These are phyloP conservation scores for Phasianus colchicus DNA, from an alignment of 2,113 vertebrate species.

Conservation along the genomic window DNA sequence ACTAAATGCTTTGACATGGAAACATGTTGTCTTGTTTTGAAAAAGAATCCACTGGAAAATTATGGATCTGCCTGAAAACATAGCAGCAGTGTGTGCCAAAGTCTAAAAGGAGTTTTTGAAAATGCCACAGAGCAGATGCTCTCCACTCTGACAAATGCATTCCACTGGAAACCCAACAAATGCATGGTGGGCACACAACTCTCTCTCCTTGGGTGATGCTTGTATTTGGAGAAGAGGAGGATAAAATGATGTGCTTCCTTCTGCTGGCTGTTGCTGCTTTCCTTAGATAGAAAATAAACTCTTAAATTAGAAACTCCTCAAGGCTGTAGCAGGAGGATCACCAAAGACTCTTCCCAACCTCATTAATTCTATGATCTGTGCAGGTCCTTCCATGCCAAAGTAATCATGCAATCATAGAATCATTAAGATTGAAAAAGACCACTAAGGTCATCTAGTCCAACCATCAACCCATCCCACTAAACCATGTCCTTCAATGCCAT, in stretches of 20 bases:
- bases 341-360: not conserved
- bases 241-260: not conserved
- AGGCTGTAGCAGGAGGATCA: not conserved
- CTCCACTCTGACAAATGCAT: not conserved
- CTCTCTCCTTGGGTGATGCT: not conserved
- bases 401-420: not conserved
- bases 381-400: accelerated
- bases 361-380: not conserved
- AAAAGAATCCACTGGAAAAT: not conserved
- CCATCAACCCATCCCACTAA: too few species aligned
- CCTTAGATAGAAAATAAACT: not conserved
- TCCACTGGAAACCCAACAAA: not conserved
- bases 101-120: not conserved
- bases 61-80: not conserved
- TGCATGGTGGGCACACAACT: not conserved
- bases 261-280: not conserved
- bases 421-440: too few species aligned
- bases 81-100: accelerated
- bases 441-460: too few species aligned
- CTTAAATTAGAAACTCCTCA: not conserved
- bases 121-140: not conserved
- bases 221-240: not conserved
- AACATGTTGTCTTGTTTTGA: not conserved
- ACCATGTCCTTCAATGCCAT: too few species aligned
- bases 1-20: not conserved